phyloP scores from a whole-genome alignment of 2,888 invertebrate species.

The Epinotia bilunana region DNA sequence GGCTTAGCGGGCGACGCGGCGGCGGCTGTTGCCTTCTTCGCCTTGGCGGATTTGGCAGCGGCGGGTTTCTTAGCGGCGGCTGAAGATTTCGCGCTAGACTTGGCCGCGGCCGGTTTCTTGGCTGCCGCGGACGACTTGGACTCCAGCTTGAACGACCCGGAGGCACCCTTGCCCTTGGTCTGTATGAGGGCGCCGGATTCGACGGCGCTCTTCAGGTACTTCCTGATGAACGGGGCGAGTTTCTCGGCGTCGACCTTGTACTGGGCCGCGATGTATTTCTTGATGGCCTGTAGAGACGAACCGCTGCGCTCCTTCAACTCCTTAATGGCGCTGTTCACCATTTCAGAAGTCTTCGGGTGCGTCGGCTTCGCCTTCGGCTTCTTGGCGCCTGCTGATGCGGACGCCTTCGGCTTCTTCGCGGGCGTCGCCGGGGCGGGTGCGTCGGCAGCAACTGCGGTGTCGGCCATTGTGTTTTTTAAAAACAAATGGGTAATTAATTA shows the following conservation, averaged over 20 bases:
- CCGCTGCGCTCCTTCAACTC: conserved; percentile 84
- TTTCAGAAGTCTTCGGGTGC: conserved; percentile 56
- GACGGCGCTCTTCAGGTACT: conserved; percentile 84
- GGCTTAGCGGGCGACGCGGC: too few relatives aligned
- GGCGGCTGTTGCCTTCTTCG: too few relatives aligned
- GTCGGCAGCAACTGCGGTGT: conserved; percentile 3
- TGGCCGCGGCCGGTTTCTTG: conserved; percentile 48
- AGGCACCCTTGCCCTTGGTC: conserved; percentile 58
- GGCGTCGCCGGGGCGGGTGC: too few relatives aligned
- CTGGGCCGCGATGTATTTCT: too few relatives aligned
- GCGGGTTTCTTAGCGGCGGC: too few relatives aligned
- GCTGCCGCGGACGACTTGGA: too few relatives aligned
- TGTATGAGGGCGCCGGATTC: conserved; percentile 79
- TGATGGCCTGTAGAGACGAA: conserved; percentile 84
- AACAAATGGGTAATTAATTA: too few relatives aligned
- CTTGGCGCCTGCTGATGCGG: conserved; percentile 49
- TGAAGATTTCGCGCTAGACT: too few relatives aligned
- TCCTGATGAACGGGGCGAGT: conserved; percentile 84
- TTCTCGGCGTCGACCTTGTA: conserved; percentile 86
- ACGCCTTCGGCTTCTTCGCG: conserved; percentile 59
- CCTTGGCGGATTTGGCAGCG: too few relatives aligned
- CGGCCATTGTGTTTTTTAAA: too few relatives aligned
- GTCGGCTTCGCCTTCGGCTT: conserved; percentile 65
- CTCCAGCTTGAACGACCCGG: conserved; percentile 53
- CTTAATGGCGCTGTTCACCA: conserved; percentile 75